Evolutionary conservation across 2,888 invertebrate genomes (phyloP).

Genomic region (Caenorhabditis sp.): DNA sequence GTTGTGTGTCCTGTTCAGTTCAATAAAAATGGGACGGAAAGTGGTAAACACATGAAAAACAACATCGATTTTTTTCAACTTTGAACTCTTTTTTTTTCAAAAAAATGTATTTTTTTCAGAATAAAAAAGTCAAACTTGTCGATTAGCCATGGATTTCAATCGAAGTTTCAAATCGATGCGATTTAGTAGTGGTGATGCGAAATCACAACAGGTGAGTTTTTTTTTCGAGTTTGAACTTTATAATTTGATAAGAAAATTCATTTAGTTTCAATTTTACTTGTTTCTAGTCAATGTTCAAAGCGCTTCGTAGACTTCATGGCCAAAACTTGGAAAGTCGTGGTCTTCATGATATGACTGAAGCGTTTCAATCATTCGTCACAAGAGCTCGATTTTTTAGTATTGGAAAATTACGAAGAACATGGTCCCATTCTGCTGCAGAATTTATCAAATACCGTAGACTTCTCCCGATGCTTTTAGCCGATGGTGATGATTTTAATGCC

Average conservation of each 20-base stretch:
- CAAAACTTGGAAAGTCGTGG: conserved; percentile 69
- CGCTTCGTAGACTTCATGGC: conserved; percentile 69
- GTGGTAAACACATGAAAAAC: not conserved
- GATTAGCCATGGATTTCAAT: conserved; percentile 34
- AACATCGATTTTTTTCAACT: not conserved
- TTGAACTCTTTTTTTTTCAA: not conserved
- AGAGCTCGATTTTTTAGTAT: conserved; percentile 69
- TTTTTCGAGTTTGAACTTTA: not conserved
- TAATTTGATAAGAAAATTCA: conserved; percentile 40
- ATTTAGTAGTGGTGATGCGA: conserved; percentile 23
- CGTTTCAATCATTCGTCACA: conserved; percentile 70
- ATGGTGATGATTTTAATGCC: conserved; percentile 58
- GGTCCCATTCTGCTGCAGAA: conserved; percentile 71
- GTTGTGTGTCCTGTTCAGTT: not conserved
- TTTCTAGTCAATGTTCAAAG: conserved; percentile 62
- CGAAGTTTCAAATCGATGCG: conserved; percentile 32
- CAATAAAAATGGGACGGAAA: not conserved
- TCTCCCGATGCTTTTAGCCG: conserved; percentile 68
- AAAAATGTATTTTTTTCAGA: not conserved
- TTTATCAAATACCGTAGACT: conserved; percentile 71
- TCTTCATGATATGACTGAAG: conserved; percentile 70
- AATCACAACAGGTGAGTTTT: conserved; percentile 31
- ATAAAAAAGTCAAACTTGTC: not conserved
- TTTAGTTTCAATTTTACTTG: not conserved
- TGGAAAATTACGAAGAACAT: conserved; percentile 68